These are phyloP conservation scores for Hemicentrotus pulcherrimus DNA, from an alignment of 35 echinoderm and acorn worm species.

Conservation along the genomic window DNA sequence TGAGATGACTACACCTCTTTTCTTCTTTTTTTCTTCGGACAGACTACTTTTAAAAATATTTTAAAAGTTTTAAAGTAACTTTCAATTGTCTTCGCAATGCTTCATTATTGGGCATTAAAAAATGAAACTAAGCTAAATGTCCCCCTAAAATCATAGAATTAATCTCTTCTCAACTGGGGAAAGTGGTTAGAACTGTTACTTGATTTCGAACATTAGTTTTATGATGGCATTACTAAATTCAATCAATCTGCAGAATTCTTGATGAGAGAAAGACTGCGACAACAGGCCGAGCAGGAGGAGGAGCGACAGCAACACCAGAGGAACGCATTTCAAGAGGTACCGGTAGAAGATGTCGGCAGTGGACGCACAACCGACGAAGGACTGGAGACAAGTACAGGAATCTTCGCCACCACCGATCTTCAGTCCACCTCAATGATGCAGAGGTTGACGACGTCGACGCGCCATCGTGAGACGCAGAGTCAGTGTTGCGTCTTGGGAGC, in stretches of 20 bases:
- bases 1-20: too few relatives aligned
- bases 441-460: neutral
- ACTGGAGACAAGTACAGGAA: neutral
- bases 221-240: too few relatives aligned
- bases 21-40: too few relatives aligned
- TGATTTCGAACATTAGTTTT: too few relatives aligned
- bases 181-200: too few relatives aligned
- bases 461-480: neutral
- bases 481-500: slow-evolving; percentile 60
- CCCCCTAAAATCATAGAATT: too few relatives aligned
- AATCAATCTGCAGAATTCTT: neutral
- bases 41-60: too few relatives aligned
- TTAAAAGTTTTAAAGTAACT: too few relatives aligned
- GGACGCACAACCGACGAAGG: neutral
- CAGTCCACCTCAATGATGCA: neutral
- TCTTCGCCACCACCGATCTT: neutral
- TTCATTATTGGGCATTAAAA: too few relatives aligned
- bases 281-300: neutral
- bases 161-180: too few relatives aligned
- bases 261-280: neutral
- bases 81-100: too few relatives aligned
- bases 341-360: neutral
- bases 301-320: neutral
- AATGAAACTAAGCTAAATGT: too few relatives aligned
- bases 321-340: neutral